A percentile compares a stretch with the other conserved stretches of the same genome.
phyloP scores from a whole-genome alignment of 2,888 invertebrate genomes.

The Thecophora atra region DNA sequence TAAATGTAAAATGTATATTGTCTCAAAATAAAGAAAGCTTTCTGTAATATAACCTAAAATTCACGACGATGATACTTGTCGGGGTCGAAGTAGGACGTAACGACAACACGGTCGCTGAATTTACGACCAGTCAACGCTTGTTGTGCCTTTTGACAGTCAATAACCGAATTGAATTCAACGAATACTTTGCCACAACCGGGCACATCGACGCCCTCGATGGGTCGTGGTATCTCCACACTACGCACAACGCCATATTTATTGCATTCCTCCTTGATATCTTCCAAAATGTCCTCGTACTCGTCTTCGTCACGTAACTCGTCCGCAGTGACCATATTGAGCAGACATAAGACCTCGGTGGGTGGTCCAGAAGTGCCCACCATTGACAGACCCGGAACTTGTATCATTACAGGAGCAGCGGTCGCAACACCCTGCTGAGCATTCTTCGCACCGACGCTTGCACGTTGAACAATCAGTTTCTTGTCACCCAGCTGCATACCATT shows the following conservation, averaged over 20 bases:
- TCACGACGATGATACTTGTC: conserved; percentile 97
- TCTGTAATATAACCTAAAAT: conserved; percentile 71
- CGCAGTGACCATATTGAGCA: conserved; percentile 96
- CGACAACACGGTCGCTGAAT: conserved; percentile 96
- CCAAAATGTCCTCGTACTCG: conserved; percentile 97
- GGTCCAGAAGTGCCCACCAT: conserved; percentile 88
- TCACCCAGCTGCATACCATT: conserved; percentile 99
- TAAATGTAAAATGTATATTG: no score
- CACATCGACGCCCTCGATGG: conserved; percentile 94
- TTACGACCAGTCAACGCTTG: conserved; percentile 95
- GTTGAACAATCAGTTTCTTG: conserved; percentile 95
- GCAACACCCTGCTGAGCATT: conserved; percentile 74
- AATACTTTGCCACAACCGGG: conserved; percentile 98
- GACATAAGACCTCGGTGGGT: conserved; percentile 90
- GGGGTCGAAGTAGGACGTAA: conserved; percentile 97
- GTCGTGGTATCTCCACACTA: conserved; percentile 94
- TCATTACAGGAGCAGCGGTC: conserved; percentile 79
- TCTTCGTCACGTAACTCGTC: conserved; percentile 96
- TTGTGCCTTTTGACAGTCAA: conserved; percentile 97
- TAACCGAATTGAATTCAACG: conserved; percentile 94
- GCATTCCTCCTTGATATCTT: conserved; percentile 97
- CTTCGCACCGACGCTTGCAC: conserved; percentile 96
- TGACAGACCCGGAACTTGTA: conserved; percentile 88
- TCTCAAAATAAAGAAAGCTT: no score
- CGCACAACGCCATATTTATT: conserved; percentile 95